A percentile compares a stretch with the other conserved stretches of the same genome.
Evolutionary conservation across 2,888 invertebrate genomes (phyloP).

Genomic region (Steinernema carpocapsae): DNA sequence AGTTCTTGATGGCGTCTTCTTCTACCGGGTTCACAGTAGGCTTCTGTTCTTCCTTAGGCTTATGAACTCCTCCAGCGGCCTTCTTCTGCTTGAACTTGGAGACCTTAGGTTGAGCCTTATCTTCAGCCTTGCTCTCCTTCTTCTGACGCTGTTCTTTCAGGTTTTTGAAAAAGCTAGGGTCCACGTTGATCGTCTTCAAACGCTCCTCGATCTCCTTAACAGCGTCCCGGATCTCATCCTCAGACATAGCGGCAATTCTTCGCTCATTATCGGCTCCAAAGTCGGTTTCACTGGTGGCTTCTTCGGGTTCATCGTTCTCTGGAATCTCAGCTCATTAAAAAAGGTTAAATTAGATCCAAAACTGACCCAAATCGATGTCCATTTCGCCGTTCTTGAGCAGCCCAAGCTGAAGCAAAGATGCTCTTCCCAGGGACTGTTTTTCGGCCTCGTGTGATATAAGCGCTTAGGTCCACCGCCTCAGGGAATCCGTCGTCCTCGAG

Average conservation of each 20-base stretch:
- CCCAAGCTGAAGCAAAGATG: constrained; percentile 63
- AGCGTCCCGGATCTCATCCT: constrained; percentile 54
- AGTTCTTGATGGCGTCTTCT: constrained; percentile 57
- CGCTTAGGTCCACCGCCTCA: constrained; percentile 54
- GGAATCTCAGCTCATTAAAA: background rate
- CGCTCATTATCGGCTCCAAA: constrained; percentile 37
- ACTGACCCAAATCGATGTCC: no score
- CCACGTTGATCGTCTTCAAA: constrained; percentile 37
- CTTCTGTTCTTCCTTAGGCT: constrained; percentile 36
- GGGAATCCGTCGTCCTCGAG: constrained; percentile 61
- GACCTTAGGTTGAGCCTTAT: background rate
- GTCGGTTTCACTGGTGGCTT: background rate
- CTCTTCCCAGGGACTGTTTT: constrained; percentile 48
- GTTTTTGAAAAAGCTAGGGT: constrained; percentile 54
- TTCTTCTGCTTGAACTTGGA: constrained; percentile 36
- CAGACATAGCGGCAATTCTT: constrained; percentile 41
- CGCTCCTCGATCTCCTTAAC: constrained; percentile 42
- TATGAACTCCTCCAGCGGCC: background rate
- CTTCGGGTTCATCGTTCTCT: background rate
- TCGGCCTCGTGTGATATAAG: background rate
- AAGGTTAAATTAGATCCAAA: constrained; percentile 27
- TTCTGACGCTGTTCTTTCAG: constrained; percentile 47
- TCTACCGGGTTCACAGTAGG: constrained; percentile 38
- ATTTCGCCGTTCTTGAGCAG: constrained; percentile 42
- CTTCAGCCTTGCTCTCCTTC: background rate